These are phyloP conservation scores for Pseudorectes ferrugineus DNA, from an alignment of 2,113 vertebrate species.

Conservation along the genomic window DNA sequence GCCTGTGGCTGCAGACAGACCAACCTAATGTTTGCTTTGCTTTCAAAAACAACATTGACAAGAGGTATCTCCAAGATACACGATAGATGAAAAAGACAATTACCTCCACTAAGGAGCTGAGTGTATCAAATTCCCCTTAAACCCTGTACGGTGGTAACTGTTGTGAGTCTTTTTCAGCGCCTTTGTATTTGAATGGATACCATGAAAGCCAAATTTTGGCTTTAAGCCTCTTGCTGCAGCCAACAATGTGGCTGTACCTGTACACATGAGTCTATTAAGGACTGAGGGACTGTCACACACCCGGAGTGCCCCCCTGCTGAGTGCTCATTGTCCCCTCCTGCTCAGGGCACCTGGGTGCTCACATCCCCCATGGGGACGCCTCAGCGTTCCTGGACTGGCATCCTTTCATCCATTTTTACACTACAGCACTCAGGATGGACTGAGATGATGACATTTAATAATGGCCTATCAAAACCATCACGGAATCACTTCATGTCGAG, in stretches of 20 bases:
- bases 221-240: not conserved
- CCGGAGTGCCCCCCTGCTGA: not conserved
- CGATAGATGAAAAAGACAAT: not conserved
- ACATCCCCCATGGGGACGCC: not conserved
- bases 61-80: not conserved
- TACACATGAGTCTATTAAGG: not conserved
- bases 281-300: not conserved
- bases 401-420: not conserved
- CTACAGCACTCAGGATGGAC: not conserved
- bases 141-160: not conserved
- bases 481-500: not conserved
- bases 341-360: not conserved
- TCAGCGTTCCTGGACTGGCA: not conserved
- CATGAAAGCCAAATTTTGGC: not conserved
- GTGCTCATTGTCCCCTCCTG: not conserved
- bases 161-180: rapidly evolving
- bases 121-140: not conserved
- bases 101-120: not conserved
- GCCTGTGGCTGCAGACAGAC: not conserved
- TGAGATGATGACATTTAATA: not conserved
- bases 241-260: not conserved
- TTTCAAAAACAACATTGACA: not conserved
- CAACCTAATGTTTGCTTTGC: not conserved
- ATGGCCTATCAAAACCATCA: not conserved
- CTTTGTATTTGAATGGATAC: not conserved